Percentiles rank a stretch among this genome's conserved stretches.
Conservation (phyloP, 1,140 invertebrate genomes). For the Argopecten irradians region DNA sequence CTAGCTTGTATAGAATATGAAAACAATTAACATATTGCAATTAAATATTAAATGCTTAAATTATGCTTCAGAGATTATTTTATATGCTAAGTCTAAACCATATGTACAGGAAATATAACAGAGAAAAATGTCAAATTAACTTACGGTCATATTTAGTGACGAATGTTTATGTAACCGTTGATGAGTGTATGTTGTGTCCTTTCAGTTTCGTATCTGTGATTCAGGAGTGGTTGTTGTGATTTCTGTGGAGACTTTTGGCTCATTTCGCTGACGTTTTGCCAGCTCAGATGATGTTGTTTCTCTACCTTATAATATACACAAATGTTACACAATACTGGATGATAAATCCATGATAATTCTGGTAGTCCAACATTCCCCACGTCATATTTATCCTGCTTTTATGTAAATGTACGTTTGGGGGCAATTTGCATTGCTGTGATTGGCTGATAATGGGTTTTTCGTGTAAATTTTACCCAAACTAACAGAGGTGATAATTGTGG, state of each 20-base stretch:
- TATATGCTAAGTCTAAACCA: too few relatives aligned
- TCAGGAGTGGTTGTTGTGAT: not conserved
- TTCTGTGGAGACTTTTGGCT: not conserved
- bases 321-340: not conserved
- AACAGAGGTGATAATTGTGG: not conserved
- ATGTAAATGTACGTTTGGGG: constrained; percentile 21
- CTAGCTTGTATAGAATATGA: too few relatives aligned
- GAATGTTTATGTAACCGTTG: too few relatives aligned
- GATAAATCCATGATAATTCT: not conserved
- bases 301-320: not conserved
- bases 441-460: not conserved
- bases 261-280: not conserved
- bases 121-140: too few relatives aligned
- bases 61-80: too few relatives aligned
- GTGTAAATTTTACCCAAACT: not conserved
- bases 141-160: too few relatives aligned
- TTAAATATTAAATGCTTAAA: too few relatives aligned
- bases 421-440: not conserved
- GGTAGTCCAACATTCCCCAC: not conserved
- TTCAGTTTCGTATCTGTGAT: too few relatives aligned
- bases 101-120: too few relatives aligned
- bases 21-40: too few relatives aligned
- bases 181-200: too few relatives aligned
- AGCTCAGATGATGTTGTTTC: not conserved
- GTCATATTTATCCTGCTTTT: not conserved